Percentiles rank a stretch among this genome's conserved stretches.
Conservation (phyloP, 2,797 vertebrate genomes). For the Myotis pilosus region DNA sequence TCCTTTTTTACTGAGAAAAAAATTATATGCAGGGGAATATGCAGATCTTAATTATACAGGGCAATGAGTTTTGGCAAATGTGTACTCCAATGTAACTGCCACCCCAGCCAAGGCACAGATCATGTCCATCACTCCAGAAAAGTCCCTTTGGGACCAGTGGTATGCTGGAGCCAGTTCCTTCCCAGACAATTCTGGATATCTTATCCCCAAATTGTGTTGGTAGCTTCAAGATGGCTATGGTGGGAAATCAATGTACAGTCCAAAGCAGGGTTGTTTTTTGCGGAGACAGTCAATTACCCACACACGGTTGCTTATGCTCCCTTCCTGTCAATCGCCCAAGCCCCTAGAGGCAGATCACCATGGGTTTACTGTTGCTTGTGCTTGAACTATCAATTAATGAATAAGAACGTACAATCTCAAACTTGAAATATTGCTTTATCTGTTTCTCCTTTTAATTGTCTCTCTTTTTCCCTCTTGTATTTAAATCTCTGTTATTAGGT, state of each 20-base stretch:
- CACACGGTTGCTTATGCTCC: neutral
- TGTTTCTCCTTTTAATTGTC: neutral
- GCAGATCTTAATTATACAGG: neutral
- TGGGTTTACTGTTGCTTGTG: neutral
- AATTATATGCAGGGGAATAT: neutral
- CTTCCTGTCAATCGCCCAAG: neutral
- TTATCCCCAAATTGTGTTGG: neutral
- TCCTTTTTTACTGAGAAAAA: neutral
- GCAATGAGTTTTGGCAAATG: neutral
- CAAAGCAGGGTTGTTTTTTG: neutral
- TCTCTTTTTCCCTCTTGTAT: neutral
- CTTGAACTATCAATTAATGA: neutral
- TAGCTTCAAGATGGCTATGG: neutral
- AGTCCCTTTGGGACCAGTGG: neutral
- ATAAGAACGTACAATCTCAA: neutral
- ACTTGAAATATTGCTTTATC: neutral
- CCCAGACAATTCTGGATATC: neutral
- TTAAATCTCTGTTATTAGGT: constrained; percentile 4
- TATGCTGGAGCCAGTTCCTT: neutral
- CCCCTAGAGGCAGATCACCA: neutral
- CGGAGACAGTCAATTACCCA: neutral
- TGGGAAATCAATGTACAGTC: neutral
- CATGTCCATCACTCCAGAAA: neutral
- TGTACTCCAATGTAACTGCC: neutral
- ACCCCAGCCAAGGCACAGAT: neutral